A percentile compares a stretch with the other conserved stretches of the same genome.
Evolutionary conservation across 1,140 invertebrate species (phyloP).

Genomic region (Sitophilus oryzae): DNA sequence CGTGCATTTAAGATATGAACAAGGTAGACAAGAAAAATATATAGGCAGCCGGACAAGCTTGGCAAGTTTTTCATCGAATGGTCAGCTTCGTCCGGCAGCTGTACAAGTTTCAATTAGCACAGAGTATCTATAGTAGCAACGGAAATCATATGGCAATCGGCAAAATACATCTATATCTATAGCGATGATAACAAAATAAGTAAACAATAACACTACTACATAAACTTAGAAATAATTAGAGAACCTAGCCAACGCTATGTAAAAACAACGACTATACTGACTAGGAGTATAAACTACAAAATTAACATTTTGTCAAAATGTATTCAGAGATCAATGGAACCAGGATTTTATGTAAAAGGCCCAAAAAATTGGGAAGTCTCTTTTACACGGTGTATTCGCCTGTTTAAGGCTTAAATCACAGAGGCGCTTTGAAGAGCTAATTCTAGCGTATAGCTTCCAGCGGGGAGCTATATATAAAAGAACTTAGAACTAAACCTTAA

Average conservation of each 20-base stretch:
- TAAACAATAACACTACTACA: conserved; percentile 35
- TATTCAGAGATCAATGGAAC: conserved; percentile 44
- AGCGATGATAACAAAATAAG: conserved; percentile 14
- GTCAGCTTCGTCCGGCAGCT: neutral
- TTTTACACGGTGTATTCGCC: conserved; percentile 30
- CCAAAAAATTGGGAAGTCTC: conserved; percentile 16
- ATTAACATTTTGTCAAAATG: conserved; percentile 41
- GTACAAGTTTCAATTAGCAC: neutral
- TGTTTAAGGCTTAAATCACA: conserved; percentile 43
- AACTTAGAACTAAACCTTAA: conserved; percentile 29
- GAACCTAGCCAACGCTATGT: conserved; percentile 41
- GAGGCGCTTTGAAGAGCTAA: conserved; percentile 45
- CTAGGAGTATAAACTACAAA: conserved; percentile 42
- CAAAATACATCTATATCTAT: conserved; percentile 20
- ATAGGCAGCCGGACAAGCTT: neutral
- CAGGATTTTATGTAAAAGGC: conserved; percentile 38
- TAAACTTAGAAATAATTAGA: conserved; percentile 35
- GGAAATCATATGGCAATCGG: conserved; percentile 21
- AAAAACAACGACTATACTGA: conserved; percentile 41
- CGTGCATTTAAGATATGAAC: neutral
- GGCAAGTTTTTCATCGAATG: no score
- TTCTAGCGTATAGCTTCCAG: conserved; percentile 31
- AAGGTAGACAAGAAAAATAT: conserved; percentile 8
- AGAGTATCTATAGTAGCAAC: conserved; percentile 10
- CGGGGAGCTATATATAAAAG: conserved; percentile 7